phyloP scores from a whole-genome alignment of 2,888 invertebrate species.

The Thereva unica region DNA sequence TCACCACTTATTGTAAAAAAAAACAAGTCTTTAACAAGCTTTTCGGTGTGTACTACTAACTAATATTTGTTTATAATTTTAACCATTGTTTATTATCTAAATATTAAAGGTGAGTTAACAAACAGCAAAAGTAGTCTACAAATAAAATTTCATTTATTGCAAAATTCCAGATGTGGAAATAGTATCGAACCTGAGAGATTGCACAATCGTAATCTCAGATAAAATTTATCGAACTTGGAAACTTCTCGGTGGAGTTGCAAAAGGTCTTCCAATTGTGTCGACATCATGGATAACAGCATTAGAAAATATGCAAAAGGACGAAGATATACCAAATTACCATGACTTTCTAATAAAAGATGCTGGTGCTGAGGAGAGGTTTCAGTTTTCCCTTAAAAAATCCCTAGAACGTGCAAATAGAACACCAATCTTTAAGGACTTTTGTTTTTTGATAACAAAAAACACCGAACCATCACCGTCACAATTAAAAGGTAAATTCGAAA shows the following conservation, averaged over 20 bases:
- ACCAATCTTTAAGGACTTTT: conserved; percentile 45
- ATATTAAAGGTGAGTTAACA: too few relatives aligned
- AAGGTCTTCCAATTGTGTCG: conserved; percentile 64
- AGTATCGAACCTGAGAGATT: conserved; percentile 59
- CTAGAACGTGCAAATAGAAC: conserved; percentile 43
- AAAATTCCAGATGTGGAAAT: conserved; percentile 61
- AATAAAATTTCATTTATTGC: too few relatives aligned
- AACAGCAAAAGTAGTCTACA: too few relatives aligned
- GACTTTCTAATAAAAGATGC: conserved; percentile 42
- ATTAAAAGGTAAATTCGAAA: conserved; percentile 44
- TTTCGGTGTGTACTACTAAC: too few relatives aligned
- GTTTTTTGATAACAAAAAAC: conserved; percentile 47
- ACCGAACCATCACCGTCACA: conserved; percentile 46
- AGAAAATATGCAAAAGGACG: conserved; percentile 3
- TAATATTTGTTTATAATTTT: too few relatives aligned
- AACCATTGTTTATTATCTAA: too few relatives aligned
- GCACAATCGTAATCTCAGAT: conserved; percentile 63
- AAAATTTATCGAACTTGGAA: conserved; percentile 65
- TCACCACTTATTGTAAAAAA: too few relatives aligned
- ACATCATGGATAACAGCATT: conserved; percentile 45
- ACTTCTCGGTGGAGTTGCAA: conserved; percentile 64
- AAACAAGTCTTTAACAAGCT: too few relatives aligned
- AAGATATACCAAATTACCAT: conserved; percentile 46
- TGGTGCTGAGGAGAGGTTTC: conserved; percentile 46
- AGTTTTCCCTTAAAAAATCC: conserved; percentile 46